These are phyloP conservation scores for Drosophila recens DNA, from an alignment of 2,888 invertebrate species.

Conservation along the genomic window DNA sequence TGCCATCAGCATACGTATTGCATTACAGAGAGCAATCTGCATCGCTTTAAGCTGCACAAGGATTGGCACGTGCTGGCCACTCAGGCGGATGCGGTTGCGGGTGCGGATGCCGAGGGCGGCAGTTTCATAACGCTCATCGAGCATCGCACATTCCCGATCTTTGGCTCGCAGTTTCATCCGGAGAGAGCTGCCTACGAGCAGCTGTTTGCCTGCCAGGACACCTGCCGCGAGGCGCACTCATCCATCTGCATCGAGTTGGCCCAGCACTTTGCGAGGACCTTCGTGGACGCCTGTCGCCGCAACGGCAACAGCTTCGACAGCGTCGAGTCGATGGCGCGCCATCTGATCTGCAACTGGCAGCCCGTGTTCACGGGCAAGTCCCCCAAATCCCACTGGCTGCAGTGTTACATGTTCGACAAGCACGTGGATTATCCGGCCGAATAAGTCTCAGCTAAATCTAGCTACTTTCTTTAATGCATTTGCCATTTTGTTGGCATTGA, in stretches of 20 bases:
- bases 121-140: constrained; percentile 92
- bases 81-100: constrained; percentile 89
- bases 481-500: too few relatives aligned
- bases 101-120: constrained; percentile 87
- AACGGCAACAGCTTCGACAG: constrained; percentile 87
- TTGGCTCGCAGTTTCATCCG: constrained; percentile 95
- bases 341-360: constrained; percentile 91
- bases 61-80: constrained; percentile 90
- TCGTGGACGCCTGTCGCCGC: constrained; percentile 91
- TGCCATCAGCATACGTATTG: constrained; percentile 91
- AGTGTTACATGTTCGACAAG: constrained; percentile 89
- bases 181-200: constrained; percentile 91
- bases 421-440: constrained; percentile 59
- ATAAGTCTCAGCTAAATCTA: too few relatives aligned
- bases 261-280: constrained; percentile 93
- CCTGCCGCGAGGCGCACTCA: constrained; percentile 16
- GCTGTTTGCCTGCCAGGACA: constrained; percentile 27
- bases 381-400: constrained; percentile 87
- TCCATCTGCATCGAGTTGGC: constrained; percentile 87
- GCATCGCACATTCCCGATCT: constrained; percentile 91
- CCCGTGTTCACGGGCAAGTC: constrained; percentile 87
- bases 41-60: constrained; percentile 4
- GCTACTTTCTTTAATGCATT: too few relatives aligned
- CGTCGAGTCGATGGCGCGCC: constrained; percentile 85
- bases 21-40: constrained; percentile 86